Evolutionary conservation across 2,113 vertebrate species (phyloP).

Genomic region (Narcine bancroftii): DNA sequence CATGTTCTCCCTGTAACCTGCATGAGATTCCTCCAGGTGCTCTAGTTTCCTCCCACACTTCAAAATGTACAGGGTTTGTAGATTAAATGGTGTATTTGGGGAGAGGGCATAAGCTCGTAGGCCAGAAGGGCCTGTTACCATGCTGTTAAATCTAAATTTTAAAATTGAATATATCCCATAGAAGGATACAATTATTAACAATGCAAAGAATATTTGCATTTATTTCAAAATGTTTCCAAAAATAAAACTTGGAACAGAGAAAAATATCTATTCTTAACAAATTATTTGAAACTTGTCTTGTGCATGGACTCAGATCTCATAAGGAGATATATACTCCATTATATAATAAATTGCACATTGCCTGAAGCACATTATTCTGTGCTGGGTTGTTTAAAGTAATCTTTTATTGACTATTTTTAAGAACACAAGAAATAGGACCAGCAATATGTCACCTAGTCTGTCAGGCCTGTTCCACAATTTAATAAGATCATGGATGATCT

Average conservation of each 20-base stretch:
- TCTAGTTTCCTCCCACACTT: too few relatives aligned
- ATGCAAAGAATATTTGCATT: background rate
- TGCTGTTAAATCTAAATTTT: too few relatives aligned
- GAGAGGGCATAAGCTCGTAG: too few relatives aligned
- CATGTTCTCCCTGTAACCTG: too few relatives aligned
- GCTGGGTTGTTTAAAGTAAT: background rate
- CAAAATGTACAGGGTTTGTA: too few relatives aligned
- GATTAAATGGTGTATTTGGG: too few relatives aligned
- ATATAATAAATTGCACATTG: background rate
- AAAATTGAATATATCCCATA: background rate
- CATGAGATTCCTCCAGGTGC: too few relatives aligned
- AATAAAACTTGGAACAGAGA: background rate
- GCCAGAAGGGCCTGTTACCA: too few relatives aligned
- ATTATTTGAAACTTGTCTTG: background rate
- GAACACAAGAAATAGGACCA: too few relatives aligned
- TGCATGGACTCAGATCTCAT: background rate
- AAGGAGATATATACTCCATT: background rate
- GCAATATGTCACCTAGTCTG: too few relatives aligned
- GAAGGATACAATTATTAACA: background rate
- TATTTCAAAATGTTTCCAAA: background rate
- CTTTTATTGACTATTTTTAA: background rate
- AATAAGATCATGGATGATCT: too few relatives aligned
- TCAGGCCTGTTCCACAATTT: too few relatives aligned
- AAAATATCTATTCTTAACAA: background rate
- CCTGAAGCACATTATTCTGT: background rate